Conservation (phyloP, 2,888 invertebrate species). For the Crocallis elinguaria region DNA sequence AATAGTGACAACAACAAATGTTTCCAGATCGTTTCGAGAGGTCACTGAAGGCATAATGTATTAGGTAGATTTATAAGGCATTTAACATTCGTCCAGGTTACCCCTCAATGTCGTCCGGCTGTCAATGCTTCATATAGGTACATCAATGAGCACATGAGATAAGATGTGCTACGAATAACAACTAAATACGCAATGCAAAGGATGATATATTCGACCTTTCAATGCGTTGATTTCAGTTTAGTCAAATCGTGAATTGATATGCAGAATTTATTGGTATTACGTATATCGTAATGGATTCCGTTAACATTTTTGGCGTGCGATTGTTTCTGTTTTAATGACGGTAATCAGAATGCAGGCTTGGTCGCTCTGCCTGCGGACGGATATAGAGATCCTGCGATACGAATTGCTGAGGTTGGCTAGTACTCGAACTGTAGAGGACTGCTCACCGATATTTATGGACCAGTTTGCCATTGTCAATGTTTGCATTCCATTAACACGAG, state of each 20-base stretch:
- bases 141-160: slow-evolving; percentile 47
- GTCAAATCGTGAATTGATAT: background rate
- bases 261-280: slow-evolving; percentile 2
- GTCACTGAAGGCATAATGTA: slow-evolving; percentile 54
- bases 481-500: slow-evolving; percentile 57
- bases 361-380: slow-evolving; percentile 40
- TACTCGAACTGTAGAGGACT: slow-evolving; percentile 15
- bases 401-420: slow-evolving; percentile 38
- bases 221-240: slow-evolving; percentile 18
- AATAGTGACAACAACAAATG: slow-evolving; percentile 45
- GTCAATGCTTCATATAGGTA: slow-evolving; percentile 61
- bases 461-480: slow-evolving; percentile 55
- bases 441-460: slow-evolving; percentile 52
- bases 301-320: slow-evolving; percentile 42
- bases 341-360: slow-evolving; percentile 61
- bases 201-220: slow-evolving; percentile 49
- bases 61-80: slow-evolving; percentile 50
- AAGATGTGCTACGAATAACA: slow-evolving; percentile 56
- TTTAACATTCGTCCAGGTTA: slow-evolving; percentile 62
- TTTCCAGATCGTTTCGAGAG: slow-evolving; percentile 55
- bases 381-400: slow-evolving; percentile 47
- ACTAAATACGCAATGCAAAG: slow-evolving; percentile 46
- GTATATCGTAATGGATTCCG: slow-evolving; percentile 29
- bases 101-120: slow-evolving; percentile 65
- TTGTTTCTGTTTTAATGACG: slow-evolving; percentile 57